These are phyloP conservation scores for Patagioenas fasciata DNA, from an alignment of 2,113 vertebrate species.

Conservation along the genomic window DNA sequence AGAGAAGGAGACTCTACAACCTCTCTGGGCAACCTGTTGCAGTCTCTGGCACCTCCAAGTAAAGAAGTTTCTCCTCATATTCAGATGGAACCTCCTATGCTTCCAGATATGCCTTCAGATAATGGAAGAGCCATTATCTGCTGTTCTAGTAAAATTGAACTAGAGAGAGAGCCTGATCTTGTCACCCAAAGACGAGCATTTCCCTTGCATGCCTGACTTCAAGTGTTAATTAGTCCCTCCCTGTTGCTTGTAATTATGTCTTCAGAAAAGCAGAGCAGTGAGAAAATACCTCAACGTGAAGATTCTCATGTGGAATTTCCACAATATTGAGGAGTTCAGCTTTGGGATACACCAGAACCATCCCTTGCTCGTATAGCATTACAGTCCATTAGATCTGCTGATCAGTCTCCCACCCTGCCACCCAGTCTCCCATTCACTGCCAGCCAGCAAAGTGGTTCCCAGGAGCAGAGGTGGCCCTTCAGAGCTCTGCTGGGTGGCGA, in stretches of 20 bases:
- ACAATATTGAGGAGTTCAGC: neutral
- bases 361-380: neutral
- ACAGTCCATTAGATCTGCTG: neutral
- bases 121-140: neutral
- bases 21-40: no score
- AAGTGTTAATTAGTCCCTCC: neutral
- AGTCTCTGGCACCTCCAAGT: no score
- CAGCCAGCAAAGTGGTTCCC: neutral
- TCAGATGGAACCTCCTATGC: no score
- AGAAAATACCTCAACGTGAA: neutral
- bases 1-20: no score
- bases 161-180: neutral
- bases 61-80: no score
- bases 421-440: neutral
- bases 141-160: neutral
- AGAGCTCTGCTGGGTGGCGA: neutral
- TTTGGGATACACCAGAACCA: neutral
- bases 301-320: neutral
- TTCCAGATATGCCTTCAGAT: no score
- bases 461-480: neutral
- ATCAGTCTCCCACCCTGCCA: accelerated
- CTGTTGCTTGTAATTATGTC: neutral
- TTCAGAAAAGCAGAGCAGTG: neutral
- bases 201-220: neutral
- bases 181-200: neutral